Evolutionary conservation across 2,113 vertebrate species (phyloP), one percentile per base, ranked within the genome.

Genomic region (Cygnus atratus): DNA sequence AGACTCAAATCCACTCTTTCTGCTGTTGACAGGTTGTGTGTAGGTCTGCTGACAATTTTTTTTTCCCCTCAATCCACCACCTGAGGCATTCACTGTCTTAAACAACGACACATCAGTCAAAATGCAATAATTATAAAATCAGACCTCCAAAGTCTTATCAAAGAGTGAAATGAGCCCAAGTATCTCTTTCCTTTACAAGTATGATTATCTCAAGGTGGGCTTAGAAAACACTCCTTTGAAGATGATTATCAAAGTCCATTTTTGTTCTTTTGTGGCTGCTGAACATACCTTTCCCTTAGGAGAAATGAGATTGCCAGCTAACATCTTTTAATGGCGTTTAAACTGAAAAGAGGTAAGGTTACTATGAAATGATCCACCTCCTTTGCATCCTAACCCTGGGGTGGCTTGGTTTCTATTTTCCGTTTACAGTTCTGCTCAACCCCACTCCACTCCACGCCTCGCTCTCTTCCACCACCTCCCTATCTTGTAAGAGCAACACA

Each of bases 401-500:
- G 62, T 91, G 91, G 92, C 88, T 92, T 94, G 50, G 88, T 93
- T 96, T 97, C 94, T 92, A 91, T 95, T 97, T 98, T 97, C 93
- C 93, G 39, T 93, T 90, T 85, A 67, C 90, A 94, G 92, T 84
- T 92, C 74, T 94, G 70, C 67, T 91, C 92, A 94, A 90, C 87
- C 73, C 85, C 59, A 80, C 88, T 83, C 81, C 85, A 92, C 52
- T 82, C 89, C 91, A 94, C 54, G 35, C 80, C 88, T 93, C 33
- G 24, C 71, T 94, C 95, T 93, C 88, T 74, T 95, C 88, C 63
- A 90, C 91, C 93, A 96, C 95, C 92, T 97, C 82, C 91, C 89
- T 86, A 48, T 97, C 94, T 98, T 97, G 94, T 97, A 97, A 93
- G 95, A 97, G 96, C 96, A 97, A 95, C 95, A 72, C 92, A 85